Evolutionary conservation across 2,888 invertebrate genomes (phyloP), one percentile per base, ranked within the genome.

Genomic region (Spicauda simplicius): DNA sequence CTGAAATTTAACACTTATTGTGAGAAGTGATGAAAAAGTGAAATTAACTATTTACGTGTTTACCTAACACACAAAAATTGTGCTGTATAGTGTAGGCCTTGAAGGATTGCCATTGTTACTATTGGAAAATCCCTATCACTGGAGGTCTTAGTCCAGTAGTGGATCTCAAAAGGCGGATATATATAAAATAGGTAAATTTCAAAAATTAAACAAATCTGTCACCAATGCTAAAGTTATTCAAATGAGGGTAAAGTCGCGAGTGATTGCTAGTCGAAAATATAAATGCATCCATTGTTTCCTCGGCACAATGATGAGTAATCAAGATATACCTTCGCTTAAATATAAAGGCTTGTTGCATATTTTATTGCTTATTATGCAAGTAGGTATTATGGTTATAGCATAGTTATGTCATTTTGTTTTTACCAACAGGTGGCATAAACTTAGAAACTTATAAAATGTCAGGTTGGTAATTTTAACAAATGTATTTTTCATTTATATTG

Each of bases 231-330:
- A n/a, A n/a, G n/a, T n/a, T n/a, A n/a, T n/a, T n/a, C n/a, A n/a
- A n/a, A n/a, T n/a, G n/a, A n/a, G n/a, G n/a, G n/a, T 18, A 50
- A 10, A 18, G 18, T 11, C 50, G 50, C 50, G 30, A 58, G 56
- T 68, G 70, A 73, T 74, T 72, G 73, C 33, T 76, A 71, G 73
- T 74, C 75, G 73, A 75, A 77, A 76, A 75, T 72, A 73, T 68
- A 69, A 50, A 60, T 66, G 55, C 55, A 66, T n/a, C 66, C 60
- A 66, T 66, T 66, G 66, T 66, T 60, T 18, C 45, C 45, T 45
- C 33, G 8, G 54, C 41, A 65, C 54, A 66, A 50, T 37, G 66
- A 60, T 60, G 59, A 66, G 60, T 66, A 60, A 66, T 55, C 59
- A 55, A 66, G 66, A 66, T 59, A n/a, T n/a, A 53, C 53, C 58